Base-by-base conservation (phyloP, 2,888 invertebrate species). In the Invenusta paracnida region DNA sequence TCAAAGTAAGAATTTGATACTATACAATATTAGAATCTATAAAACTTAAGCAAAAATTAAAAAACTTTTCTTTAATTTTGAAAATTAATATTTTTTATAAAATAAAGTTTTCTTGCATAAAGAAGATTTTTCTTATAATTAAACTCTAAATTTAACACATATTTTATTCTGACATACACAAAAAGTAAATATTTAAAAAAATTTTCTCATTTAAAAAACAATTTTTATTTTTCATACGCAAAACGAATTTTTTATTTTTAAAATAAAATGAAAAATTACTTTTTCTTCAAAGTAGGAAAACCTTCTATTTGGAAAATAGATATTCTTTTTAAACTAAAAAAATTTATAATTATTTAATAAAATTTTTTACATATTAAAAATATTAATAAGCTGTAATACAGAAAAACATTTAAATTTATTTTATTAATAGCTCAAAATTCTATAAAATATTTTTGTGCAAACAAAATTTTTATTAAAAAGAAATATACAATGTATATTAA, bases 241-340 rank as follows among this genome's bases (percentile, higher is more conserved):
- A 73, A 73, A n/a, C 73, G 25, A 73, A 73, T n/a, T n/a, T 73
- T 73, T n/a, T n/a, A 73, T 73, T 73, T 73, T n/a, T n/a, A 73
- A 73, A 73, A 73, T 5, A 73, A 73, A 5, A 73, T 23, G 11
- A 5, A 73, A 73, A 73, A 73, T 23, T 73, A n/a, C 73, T n/a
- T n/a, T 73, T n/a, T 73, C 73, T n/a, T 73, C 25, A 23, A 73
- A n/a, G 73, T 73, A 5, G 17, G 25, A 73, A 5, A 73, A 73
- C 73, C 73, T 73, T 73, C 73, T 23, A 73, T 73, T 73, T 73
- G 11, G 11, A n/a, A 73, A 73, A 5, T n/a, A 73, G 25, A 73
- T 23, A 73, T 23, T 73, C 25, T 73, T 73, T 73, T n/a, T 73
- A 73, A 73, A n/a, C 73, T 73, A 73, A 73, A 73, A 73, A 73